A percentile compares a stretch with the other conserved stretches of the same genome.
Conservation (phyloP, 2,888 invertebrate species). For the Tipula confusa region DNA sequence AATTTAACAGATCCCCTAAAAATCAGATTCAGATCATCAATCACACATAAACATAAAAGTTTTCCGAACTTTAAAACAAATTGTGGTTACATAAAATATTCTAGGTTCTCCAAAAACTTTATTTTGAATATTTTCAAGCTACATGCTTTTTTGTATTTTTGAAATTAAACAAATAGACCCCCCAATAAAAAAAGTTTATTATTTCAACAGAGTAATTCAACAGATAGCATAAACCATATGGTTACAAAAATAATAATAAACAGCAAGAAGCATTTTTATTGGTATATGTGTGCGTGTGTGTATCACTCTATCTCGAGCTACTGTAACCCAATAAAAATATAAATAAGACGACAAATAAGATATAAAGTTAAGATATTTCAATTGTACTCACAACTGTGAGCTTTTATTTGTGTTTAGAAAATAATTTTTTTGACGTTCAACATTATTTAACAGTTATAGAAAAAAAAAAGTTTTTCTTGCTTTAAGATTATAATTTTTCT, state of each 20-base stretch:
- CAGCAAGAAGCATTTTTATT: neutral
- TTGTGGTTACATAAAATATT: neutral
- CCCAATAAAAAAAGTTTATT: neutral
- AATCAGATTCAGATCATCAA: neutral
- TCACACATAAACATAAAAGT: neutral
- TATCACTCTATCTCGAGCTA: neutral
- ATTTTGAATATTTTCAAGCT: neutral
- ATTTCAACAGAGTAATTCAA: neutral
- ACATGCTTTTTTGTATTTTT: neutral
- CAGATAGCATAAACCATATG: constrained; percentile 1
- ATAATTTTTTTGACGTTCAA: neutral
- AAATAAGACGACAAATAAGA: neutral
- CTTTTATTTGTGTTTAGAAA: neutral
- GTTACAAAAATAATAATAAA: constrained; percentile 14
- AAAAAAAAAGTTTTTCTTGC: neutral
- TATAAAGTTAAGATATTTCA: neutral
- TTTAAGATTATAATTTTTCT: neutral
- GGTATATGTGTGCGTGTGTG: neutral
- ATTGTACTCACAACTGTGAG: neutral
- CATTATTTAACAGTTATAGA: neutral
- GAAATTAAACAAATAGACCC: neutral
- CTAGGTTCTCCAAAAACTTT: neutral
- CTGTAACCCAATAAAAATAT: neutral
- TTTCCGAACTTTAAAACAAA: neutral
- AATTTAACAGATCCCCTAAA: too few species aligned